These are phyloP conservation scores for Aurelia aurita DNA, from an alignment of 30 jellyfish, hydroid and myxozoan species.

Conservation along the genomic window DNA sequence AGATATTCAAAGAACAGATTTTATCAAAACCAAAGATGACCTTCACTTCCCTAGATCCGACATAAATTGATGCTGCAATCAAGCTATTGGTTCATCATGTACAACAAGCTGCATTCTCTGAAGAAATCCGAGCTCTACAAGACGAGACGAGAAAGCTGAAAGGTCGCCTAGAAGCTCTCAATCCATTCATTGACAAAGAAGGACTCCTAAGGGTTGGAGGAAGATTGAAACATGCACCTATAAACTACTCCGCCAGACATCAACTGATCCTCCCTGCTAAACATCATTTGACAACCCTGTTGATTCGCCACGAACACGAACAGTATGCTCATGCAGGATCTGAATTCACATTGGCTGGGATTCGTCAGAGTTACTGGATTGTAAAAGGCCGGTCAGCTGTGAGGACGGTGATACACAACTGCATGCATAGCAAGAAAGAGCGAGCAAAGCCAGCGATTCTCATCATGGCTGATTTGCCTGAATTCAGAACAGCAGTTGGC, in stretches of 20 bases:
- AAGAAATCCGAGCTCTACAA: background rate
- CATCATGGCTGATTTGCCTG: conserved; percentile 55
- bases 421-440: conserved; percentile 18
- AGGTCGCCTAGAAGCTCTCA: background rate
- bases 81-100: background rate
- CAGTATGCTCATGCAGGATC: background rate
- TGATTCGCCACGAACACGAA: background rate
- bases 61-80: no score
- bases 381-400: conserved; percentile 6
- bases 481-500: no score
- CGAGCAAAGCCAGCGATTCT: background rate
- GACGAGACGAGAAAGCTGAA: background rate
- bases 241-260: background rate
- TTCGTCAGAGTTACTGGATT: conserved; percentile 37
- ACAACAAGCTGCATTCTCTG: background rate
- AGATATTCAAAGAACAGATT: no score
- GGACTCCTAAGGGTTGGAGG: conserved; percentile 43
- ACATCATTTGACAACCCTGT: background rate
- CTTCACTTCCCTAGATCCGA: no score
- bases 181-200: conserved; percentile 1
- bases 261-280: conserved; percentile 1
- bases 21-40: no score
- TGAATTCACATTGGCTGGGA: conserved; percentile 8
- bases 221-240: background rate
- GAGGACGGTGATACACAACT: background rate